phyloP scores from a whole-genome alignment of 2,888 invertebrate genomes.

The Ommatoiulus sabulosus region DNA sequence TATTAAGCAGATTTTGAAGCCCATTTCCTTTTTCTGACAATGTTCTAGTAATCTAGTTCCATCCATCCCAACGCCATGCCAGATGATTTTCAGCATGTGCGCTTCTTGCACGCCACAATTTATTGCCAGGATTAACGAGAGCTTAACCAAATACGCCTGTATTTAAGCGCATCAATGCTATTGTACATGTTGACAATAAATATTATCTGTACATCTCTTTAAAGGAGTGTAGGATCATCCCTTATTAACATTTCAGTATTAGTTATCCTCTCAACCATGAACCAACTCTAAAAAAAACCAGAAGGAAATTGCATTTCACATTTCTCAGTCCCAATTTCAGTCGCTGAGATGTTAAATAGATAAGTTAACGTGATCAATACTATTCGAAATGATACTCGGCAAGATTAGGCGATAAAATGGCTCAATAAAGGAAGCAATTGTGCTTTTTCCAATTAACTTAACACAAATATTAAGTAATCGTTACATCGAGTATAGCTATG shows the following conservation, averaged over 20 bases:
- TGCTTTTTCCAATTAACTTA: not conserved
- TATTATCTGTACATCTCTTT: not conserved
- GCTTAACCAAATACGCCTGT: not conserved
- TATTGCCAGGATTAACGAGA: not conserved
- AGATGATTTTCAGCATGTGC: not conserved
- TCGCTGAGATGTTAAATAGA: not conserved
- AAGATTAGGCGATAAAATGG: not conserved
- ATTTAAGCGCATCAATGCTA: not conserved
- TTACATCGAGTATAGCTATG: too few relatives aligned
- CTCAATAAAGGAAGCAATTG: not conserved
- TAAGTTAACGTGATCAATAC: not conserved
- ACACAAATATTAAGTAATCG: not conserved
- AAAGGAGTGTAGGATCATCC: not conserved
- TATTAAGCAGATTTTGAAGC: not conserved
- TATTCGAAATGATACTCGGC: not conserved
- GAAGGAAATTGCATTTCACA: not conserved
- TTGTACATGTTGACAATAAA: not conserved
- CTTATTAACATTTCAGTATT: not conserved
- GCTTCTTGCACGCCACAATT: not conserved
- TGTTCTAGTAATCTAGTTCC: not conserved
- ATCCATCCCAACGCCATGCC: not conserved
- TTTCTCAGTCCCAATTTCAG: not conserved
- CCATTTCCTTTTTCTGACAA: slow-evolving; percentile 32
- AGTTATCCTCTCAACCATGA: not conserved
- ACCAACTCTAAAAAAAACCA: not conserved